Evolutionary conservation across 2,113 vertebrate species (phyloP).

Genomic region (Indri indri): DNA sequence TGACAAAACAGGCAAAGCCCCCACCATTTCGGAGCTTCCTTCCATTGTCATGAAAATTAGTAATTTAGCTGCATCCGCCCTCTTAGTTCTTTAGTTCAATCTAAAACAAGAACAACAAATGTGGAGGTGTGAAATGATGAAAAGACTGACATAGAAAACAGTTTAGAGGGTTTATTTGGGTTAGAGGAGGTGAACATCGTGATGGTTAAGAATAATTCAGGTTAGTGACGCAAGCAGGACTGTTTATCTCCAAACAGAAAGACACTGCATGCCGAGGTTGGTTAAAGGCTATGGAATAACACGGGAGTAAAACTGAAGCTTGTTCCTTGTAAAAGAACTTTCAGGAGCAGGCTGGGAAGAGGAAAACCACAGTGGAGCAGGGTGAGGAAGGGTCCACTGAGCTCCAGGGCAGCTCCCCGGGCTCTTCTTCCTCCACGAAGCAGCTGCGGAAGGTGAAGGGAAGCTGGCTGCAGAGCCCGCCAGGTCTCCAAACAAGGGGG

Average conservation of each 20-base stretch:
- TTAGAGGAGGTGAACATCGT: neutral
- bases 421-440: neutral
- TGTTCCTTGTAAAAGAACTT: neutral
- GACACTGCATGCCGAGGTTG: too few species aligned
- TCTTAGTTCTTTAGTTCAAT: neutral
- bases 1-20: neutral
- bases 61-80: neutral
- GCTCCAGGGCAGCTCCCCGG: neutral
- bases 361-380: fast-evolving
- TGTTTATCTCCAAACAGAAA: neutral
- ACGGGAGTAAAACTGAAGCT: fast-evolving
- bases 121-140: neutral
- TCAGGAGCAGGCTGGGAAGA: neutral
- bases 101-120: neutral
- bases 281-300: fast-evolving
- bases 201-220: neutral
- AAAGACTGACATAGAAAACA: neutral
- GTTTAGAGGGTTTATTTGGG: neutral
- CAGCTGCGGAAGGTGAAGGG: neutral
- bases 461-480: too few species aligned
- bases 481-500: neutral
- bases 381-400: neutral
- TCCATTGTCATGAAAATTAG: neutral
- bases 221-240: neutral
- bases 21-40: fast-evolving